Percentiles rank a stretch among this genome's conserved stretches.
Conservation (phyloP, 1,140 invertebrate genomes). For the Eciton burchellii region DNA sequence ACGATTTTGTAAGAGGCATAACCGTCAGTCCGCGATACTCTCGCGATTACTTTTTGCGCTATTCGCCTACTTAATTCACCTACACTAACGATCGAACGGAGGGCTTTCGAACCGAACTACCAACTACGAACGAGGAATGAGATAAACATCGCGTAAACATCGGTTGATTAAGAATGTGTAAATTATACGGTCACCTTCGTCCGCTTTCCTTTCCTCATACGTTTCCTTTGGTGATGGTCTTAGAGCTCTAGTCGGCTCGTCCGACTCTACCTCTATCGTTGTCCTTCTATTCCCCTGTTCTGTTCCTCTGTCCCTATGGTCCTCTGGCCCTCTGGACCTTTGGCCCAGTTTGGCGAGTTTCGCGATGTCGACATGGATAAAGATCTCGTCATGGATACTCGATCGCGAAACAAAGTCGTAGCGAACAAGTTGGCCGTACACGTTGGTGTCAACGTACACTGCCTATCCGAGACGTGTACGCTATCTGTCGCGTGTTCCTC, state of each 20-base stretch:
- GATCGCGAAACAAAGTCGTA: constrained; percentile 42
- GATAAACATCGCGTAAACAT: too few species aligned
- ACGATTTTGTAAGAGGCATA: constrained; percentile 26
- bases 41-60: constrained; percentile 20
- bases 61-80: constrained; percentile 26
- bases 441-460: too few species aligned
- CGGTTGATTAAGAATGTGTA: constrained; percentile 7
- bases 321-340: too few species aligned
- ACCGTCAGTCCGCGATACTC: constrained; percentile 16
- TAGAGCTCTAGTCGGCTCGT: constrained; percentile 17
- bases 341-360: too few species aligned
- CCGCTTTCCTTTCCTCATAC: too few species aligned
- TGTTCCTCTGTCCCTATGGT: too few species aligned
- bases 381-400: constrained; percentile 40
- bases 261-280: background rate
- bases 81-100: too few species aligned
- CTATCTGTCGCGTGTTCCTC: constrained; percentile 40
- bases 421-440: constrained; percentile 32
- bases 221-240: constrained; percentile 16
- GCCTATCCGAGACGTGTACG: constrained; percentile 48
- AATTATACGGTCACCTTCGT: constrained; percentile 38
- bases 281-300: too few species aligned
- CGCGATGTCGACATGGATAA: constrained; percentile 16
- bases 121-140: too few species aligned
- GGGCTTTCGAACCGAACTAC: too few species aligned